phyloP scores from a whole-genome alignment of 2,888 invertebrate genomes.

The Trissolcus brochymenae region DNA sequence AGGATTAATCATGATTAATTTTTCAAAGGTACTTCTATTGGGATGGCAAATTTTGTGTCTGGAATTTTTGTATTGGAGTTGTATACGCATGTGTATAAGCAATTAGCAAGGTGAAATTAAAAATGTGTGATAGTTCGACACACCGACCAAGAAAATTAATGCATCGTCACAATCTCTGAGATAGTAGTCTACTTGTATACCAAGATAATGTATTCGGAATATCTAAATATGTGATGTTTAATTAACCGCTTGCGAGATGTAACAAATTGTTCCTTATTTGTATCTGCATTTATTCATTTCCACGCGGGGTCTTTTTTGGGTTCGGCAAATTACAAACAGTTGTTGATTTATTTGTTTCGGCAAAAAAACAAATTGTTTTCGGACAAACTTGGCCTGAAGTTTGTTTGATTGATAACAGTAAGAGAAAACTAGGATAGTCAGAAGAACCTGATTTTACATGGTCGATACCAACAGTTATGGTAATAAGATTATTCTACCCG shows the following conservation, averaged over 20 bases:
- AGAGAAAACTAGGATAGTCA: slow-evolving; percentile 45
- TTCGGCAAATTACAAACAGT: too few species aligned
- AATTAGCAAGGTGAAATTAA: background rate
- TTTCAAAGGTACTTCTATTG: too few species aligned
- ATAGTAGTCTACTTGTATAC: slow-evolving; percentile 18
- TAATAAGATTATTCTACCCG: slow-evolving; percentile 41
- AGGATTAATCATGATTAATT: too few species aligned
- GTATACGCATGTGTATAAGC: background rate
- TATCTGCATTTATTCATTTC: background rate
- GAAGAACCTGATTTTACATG: slow-evolving; percentile 42
- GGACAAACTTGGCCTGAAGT: slow-evolving; percentile 9
- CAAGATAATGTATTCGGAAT: slow-evolving; percentile 23
- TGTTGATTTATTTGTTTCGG: too few species aligned
- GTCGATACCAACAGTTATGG: slow-evolving; percentile 44
- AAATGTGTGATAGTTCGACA: background rate
- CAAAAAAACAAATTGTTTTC: background rate
- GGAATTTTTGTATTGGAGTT: too few species aligned
- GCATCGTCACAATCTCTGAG: slow-evolving; percentile 9
- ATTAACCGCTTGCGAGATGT: slow-evolving; percentile 15
- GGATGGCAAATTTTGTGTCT: too few species aligned
- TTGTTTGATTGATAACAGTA: slow-evolving; percentile 38
- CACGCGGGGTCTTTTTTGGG: background rate
- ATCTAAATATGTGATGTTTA: slow-evolving; percentile 16
- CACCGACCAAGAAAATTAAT: slow-evolving; percentile 17
- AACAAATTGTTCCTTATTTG: slow-evolving; percentile 20